Evolutionary conservation across 2,888 invertebrate species (phyloP), one percentile per base, ranked within the genome.

Genomic region (Marasmarcha lunaedactyla): DNA sequence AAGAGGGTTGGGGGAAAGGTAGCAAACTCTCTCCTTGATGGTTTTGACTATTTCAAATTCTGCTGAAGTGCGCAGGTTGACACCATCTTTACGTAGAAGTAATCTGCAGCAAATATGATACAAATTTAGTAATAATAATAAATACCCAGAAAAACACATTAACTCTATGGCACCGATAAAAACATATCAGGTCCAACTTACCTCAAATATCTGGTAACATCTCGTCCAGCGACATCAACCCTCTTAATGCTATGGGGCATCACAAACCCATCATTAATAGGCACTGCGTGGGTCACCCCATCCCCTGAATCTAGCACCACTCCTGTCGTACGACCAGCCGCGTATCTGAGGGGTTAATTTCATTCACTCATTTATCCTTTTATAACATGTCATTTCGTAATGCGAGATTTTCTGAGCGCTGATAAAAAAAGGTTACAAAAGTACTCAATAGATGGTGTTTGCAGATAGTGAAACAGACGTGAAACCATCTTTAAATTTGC

Each of bases 251-350:
- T 95, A 78, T 97, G 96, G 13, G 97, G 97, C 91, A 97, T 93
- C 37, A 97, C 97, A 71, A 97, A 97, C 35, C 97, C 97, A 78
- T 99, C 98, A 72, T 98, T 99, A 59, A 99, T 98, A 43, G 99
- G 99, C 49, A 99, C 99, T n/a, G 98, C 96, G 78, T 99, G 99
- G 1, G 98, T 98, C 3, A 99, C 99, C 15, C 99, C 99, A 77
- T 99, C 99, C 0, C 99, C 99, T 0, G 98, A 91, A 81, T 99
- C 99, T 42, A 99, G 79, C 2, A 99, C 99, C 39, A 99, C 98
- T 42, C 99, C 99, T 0, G 99, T 99, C 1, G 98, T 99, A 42
- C 99, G 88, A 4, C 99, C 99, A 20, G 96, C 95, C 2, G 96
- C 95, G 66, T 96, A 95, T 70, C 94, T 93, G 30, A n/a, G n/a